These are phyloP conservation scores for Alligator mississippiensis DNA, from an alignment of 2,113 vertebrate genomes.

Conservation along the genomic window DNA sequence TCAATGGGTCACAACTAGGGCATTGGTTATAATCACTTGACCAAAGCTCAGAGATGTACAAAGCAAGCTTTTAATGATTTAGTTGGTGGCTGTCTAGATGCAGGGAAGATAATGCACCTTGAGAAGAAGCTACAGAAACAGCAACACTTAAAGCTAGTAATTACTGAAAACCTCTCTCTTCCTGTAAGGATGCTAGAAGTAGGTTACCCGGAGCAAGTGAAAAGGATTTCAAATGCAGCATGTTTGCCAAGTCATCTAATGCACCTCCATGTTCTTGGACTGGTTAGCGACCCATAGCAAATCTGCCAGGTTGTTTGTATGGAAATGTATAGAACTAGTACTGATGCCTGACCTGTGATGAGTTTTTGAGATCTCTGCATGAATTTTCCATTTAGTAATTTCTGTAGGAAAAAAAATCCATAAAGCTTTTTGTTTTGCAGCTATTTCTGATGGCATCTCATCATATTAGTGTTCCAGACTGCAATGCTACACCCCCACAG, in stretches of 20 bases:
- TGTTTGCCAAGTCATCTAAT: not conserved
- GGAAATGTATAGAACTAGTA: not conserved
- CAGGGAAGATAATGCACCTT: not conserved
- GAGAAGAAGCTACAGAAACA: not conserved
- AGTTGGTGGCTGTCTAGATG: not conserved
- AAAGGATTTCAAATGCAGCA: not conserved
- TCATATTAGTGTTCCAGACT: not conserved
- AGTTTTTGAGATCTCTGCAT: not conserved
- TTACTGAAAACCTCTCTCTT: not conserved
- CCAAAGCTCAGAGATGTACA: not conserved
- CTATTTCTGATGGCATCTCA: not conserved
- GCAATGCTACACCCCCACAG: not conserved
- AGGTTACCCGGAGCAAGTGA: not conserved
- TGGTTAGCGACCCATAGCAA: not conserved
- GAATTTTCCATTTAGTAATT: not conserved
- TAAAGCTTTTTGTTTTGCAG: not conserved
- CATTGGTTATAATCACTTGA: constrained; percentile 20
- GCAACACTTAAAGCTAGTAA: not conserved
- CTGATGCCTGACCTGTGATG: not conserved
- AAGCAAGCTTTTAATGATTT: not conserved
- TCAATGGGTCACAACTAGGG: not conserved
- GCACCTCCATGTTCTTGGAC: accelerated
- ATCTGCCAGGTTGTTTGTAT: not conserved
- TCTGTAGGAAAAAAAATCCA: not conserved
- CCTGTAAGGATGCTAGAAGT: not conserved